Evolutionary conservation across 2,113 vertebrate species (phyloP).

Genomic region (Bubo scandiacus): DNA sequence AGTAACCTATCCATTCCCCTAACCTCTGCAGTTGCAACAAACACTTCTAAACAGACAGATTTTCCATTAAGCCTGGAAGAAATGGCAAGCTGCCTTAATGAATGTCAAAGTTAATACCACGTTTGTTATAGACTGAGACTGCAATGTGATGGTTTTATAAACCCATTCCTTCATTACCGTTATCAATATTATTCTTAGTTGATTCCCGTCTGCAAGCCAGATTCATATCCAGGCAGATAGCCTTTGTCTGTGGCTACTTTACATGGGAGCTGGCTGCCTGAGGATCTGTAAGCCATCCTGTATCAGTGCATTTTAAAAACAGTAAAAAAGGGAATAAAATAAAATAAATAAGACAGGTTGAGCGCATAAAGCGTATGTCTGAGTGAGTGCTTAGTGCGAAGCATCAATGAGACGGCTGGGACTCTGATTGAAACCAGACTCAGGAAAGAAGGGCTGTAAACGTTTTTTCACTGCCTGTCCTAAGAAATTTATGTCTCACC

Average conservation of each 20-base stretch:
- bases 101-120: constrained; percentile 55
- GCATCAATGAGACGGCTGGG: constrained; percentile 29
- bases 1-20: background rate
- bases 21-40: constrained; percentile 3
- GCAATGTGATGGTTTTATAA: constrained; percentile 56
- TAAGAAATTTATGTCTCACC: constrained; percentile 82
- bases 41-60: constrained; percentile 36
- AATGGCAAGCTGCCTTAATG: constrained; percentile 63
- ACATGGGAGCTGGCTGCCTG: constrained; percentile 24
- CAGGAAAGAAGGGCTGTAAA: constrained; percentile 75
- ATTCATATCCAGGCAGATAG: background rate
- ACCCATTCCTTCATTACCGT: constrained; percentile 37
- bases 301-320: constrained; percentile 2
- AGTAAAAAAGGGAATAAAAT: constrained; percentile 44
- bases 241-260: background rate
- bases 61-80: constrained; percentile 50
- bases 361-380: constrained; percentile 5
- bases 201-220: constrained; percentile 9
- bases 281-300: constrained; percentile 24
- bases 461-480: constrained; percentile 77
- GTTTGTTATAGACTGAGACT: constrained; percentile 31
- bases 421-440: constrained; percentile 82
- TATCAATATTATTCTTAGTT: constrained; percentile 33
- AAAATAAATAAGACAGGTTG: constrained; percentile 41
- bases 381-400: background rate